These are phyloP conservation scores for Todiramphus chloris DNA, from an alignment of 2,113 vertebrate genomes.

Conservation along the genomic window DNA sequence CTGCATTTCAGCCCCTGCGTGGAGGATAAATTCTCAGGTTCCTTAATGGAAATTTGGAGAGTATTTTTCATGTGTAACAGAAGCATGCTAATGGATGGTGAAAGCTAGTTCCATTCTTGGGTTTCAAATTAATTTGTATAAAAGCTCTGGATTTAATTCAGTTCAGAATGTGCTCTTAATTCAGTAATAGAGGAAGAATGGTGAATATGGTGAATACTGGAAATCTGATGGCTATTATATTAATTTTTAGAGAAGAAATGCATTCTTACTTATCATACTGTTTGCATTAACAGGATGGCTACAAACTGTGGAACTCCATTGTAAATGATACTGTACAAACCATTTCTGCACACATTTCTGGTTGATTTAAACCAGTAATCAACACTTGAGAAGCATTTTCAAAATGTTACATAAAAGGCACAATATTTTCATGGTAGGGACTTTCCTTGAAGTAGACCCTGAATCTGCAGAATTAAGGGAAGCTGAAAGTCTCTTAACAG, in stretches of 20 bases:
- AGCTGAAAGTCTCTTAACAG: not conserved
- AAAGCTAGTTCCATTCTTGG: not conserved
- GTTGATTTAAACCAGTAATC: not conserved
- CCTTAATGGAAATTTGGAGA: conserved; percentile 16
- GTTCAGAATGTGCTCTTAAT: conserved; percentile 25
- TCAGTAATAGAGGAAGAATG: not conserved
- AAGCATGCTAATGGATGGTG: conserved; percentile 12
- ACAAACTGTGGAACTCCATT: not conserved
- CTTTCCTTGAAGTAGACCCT: not conserved
- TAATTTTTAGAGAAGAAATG: conserved; percentile 13
- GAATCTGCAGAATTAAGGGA: not conserved
- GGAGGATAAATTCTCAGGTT: not conserved
- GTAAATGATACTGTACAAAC: not conserved
- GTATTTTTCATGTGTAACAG: not conserved
- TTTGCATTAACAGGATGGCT: not conserved
- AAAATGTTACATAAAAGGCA: not conserved
- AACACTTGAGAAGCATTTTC: not conserved
- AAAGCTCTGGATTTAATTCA: conserved; percentile 25
- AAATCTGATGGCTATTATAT: not conserved
- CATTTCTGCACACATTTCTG: not conserved
- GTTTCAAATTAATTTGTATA: conserved; percentile 40
- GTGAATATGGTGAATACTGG: not conserved
- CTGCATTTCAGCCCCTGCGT: not conserved
- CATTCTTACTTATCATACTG: not conserved
- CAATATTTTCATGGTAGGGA: not conserved